Evolutionary conservation across 2,113 vertebrate species (phyloP), one percentile per base, ranked within the genome.

Genomic region (Zingel zingel): DNA sequence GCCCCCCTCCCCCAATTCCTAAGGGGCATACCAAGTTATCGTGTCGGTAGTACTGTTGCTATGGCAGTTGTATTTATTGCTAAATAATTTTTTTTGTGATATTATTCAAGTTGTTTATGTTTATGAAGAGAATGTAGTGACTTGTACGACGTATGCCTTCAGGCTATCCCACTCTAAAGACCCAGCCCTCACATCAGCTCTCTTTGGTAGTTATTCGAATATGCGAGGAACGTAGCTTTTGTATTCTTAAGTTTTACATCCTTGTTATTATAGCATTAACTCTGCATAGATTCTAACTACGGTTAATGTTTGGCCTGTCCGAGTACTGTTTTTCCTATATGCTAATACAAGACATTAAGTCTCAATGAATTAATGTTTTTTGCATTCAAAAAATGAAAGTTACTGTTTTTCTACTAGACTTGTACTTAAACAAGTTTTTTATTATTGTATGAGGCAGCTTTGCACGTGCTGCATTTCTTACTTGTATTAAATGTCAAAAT

Each of bases 401-500:
- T 13, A 47, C 47, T 64, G 78, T 66, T 59, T 67, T 67, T 39
- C 25, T 19, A 82, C 2, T 13, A 2, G n/a, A 30, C 56, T 43
- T 75, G 48, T 67, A 75, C 72, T 73, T 61, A 57, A 51, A 67
- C 72, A 0, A 36, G 18, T 53, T 54, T 53, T 43, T 54, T 70
- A 54, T 10, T 30, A 88, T 84, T 75, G 70, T 65, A 66, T 14
- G 11, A 45, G 59, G 83, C 45, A 84, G 58, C 73, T 83, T 86
- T 87, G 74, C 85, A 76, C 75, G 48, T 70, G 63, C 86, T 69
- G 56, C 69, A 64, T 87, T 88, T 88, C 66, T 58, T 77, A 48
- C 43, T 73, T 72, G 57, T 88, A 78, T 86, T 86, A 72, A 83
- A 87, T 84, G 72, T 86, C 79, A 68, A 67, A 88, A 76, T 84